A percentile compares a stretch with the other conserved stretches of the same genome.
Conservation (phyloP, 2,888 invertebrate genomes). For the Orchesellides sinensis region DNA sequence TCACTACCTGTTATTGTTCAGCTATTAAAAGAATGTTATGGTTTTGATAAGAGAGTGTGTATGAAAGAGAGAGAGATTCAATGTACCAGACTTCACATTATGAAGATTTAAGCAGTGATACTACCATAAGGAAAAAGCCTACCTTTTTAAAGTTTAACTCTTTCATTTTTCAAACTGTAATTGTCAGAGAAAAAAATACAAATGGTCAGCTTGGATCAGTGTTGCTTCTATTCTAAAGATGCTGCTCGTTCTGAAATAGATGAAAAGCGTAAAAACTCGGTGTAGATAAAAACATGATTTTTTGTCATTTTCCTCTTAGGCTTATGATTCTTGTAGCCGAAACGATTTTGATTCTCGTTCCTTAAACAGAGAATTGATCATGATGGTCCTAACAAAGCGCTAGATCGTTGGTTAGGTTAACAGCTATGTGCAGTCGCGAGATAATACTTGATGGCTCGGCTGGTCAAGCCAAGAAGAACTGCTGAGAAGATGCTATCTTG, state of each 20-base stretch:
- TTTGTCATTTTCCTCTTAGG: not conserved
- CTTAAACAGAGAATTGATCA: conserved; percentile 1
- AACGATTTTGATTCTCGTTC: not conserved
- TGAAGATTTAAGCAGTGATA: no score
- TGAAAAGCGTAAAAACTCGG: not conserved
- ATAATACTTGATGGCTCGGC: not conserved
- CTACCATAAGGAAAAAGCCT: no score
- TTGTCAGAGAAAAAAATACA: conserved; percentile 12
- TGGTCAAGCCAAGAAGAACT: conserved; percentile 33
- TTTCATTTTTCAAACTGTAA: no score
- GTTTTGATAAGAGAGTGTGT: no score
- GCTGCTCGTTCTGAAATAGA: not conserved
- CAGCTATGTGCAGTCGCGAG: not conserved
- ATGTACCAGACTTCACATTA: no score
- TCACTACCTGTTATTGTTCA: no score
- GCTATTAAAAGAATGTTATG: no score
- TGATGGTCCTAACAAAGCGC: conserved; percentile 20
- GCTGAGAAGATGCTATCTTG: conserved; percentile 25
- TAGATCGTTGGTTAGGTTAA: conserved; percentile 4
- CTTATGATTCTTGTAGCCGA: no score
- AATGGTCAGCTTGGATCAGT: conserved; percentile 20
- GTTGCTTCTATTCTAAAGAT: not conserved
- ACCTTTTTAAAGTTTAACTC: no score
- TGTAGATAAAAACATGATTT: not conserved
- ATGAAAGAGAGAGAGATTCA: no score